phyloP scores from a whole-genome alignment of 2,113 vertebrate genomes.

The Urocitellus parryii region DNA sequence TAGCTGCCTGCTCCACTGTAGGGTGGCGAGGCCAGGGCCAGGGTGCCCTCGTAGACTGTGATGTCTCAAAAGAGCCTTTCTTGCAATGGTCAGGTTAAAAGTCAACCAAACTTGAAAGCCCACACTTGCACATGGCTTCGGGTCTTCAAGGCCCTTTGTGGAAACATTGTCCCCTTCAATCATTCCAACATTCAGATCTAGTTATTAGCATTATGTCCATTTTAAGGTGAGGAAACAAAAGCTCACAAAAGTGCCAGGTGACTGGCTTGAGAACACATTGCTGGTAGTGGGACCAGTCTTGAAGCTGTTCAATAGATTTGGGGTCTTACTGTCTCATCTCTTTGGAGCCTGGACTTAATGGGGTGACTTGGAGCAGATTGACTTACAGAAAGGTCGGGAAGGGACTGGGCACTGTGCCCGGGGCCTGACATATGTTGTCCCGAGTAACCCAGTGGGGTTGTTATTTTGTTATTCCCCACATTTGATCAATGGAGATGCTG shows the following conservation, averaged over 20 bases:
- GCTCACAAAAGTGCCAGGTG: background rate
- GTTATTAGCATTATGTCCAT: background rate
- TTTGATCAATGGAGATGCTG: background rate
- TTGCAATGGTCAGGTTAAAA: background rate
- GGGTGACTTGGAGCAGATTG: background rate
- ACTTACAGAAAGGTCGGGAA: background rate
- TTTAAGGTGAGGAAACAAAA: background rate
- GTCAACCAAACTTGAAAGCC: background rate
- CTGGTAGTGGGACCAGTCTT: background rate
- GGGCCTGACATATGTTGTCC: background rate
- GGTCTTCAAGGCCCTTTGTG: background rate
- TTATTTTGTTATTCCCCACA: too few species aligned
- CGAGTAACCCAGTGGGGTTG: background rate
- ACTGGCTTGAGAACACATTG: background rate
- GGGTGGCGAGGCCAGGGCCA: background rate
- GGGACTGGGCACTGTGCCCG: background rate
- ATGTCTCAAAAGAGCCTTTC: background rate
- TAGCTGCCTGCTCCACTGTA: background rate
- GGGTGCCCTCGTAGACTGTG: rapidly evolving
- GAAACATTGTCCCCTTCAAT: background rate
- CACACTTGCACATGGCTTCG: background rate
- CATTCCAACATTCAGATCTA: background rate
- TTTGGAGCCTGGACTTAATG: background rate
- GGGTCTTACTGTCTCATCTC: background rate
- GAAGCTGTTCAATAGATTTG: background rate